phyloP scores from a whole-genome alignment of 2,888 invertebrate species.

The Scotopteryx bipunctaria region DNA sequence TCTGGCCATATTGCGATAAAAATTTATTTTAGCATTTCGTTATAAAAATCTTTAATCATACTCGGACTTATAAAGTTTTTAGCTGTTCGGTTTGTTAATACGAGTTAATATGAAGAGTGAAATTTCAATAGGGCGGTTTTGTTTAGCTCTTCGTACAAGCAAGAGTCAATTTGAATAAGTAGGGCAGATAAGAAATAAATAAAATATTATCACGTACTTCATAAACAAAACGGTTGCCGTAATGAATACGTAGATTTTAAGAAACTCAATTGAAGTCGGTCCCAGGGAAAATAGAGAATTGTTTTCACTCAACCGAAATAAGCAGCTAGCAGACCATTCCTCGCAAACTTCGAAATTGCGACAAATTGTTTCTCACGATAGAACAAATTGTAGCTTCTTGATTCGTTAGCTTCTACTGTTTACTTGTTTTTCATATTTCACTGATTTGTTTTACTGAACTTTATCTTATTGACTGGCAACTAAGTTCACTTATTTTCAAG shows the following conservation, averaged over 20 bases:
- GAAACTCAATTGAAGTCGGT: constrained; percentile 30
- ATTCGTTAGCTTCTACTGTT: constrained; percentile 28
- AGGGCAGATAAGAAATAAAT: not conserved
- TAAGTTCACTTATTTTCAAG: no score
- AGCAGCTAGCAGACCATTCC: constrained; percentile 15
- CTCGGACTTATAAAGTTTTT: no score
- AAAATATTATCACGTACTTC: not conserved
- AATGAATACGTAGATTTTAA: not conserved
- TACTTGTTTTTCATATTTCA: constrained; percentile 13
- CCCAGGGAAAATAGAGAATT: constrained; percentile 21
- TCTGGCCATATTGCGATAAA: not conserved
- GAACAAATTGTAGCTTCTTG: constrained; percentile 29
- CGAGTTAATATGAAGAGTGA: no score
- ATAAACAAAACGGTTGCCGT: not conserved
- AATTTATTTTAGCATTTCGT: no score
- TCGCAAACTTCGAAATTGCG: constrained; percentile 29
- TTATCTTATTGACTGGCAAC: not conserved
- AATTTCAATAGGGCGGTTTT: no score
- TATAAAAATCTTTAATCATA: no score
- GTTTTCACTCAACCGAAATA: constrained; percentile 27
- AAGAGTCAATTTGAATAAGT: no score
- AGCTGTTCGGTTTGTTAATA: no score
- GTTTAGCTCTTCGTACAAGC: no score
- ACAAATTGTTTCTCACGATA: constrained; percentile 30
- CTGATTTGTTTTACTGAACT: constrained; percentile 1